Base-by-base conservation (phyloP, 1,140 invertebrate genomes). In the Branchinecta lynchi region DNA sequence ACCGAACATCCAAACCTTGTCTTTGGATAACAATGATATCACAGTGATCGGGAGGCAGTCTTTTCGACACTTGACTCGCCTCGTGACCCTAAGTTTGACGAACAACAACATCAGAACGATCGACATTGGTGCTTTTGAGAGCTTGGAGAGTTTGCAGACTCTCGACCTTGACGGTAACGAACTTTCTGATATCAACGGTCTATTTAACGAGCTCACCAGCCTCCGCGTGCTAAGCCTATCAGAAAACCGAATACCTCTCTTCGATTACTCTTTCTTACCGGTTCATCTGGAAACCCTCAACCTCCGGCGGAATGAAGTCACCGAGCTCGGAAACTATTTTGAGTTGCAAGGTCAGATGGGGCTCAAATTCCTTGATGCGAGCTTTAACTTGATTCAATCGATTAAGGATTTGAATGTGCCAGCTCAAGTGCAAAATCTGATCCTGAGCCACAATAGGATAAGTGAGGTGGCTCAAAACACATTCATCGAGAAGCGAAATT, bases 181-280 rank as follows among this genome's bases (percentile, higher is more conserved):
- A 74, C 80, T 94, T 32, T 86, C 87, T 8, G 89, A 92, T 73
- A 88, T 94, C 51, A 90, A 92, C 78, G 90, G 89, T 0, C 86
- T 92, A 6, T 92, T 93, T 76, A 85, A 87, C 43, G 87, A 87
- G 12, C 79, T 93, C 9, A 83, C 87, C 0, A 89, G 86, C 71
- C 81, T 94, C 44, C 78, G 92, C 73, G 87, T 90, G 85, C 79
- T 94, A 45, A 93, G 93, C 78, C 81, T 93, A n/a, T 92, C 89
- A 0, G 88, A 92, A 79, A 93, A 94, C 81, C 82, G 82, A 75
- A 80, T 94, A 75, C 86, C 90, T 66, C 90, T 89, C 88, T 93
- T 93, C 76, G 90, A 93, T 77, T 93, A 91, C 77, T 89, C 89
- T n/a, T 89, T 91, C 77, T 86, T 93, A 71, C 90, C 90, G 9